Evolutionary conservation across 1,140 invertebrate species (phyloP).

Genomic region (Heliconius nattereri): DNA sequence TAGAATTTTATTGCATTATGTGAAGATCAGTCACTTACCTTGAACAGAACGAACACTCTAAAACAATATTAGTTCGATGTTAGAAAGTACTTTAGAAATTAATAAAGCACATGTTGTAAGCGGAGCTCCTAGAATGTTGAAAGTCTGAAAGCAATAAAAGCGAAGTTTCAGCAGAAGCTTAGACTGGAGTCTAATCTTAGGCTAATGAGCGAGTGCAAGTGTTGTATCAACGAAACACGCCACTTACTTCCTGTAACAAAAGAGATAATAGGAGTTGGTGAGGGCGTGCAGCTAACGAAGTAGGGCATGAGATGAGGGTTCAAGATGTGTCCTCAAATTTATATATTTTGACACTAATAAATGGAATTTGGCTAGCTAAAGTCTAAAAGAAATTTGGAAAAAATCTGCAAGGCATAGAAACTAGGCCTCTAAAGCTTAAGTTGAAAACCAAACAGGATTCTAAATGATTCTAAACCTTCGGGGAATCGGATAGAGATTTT

Average conservation of each 20-base stretch:
- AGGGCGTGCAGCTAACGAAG: constrained; percentile 69
- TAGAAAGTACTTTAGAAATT: constrained; percentile 34
- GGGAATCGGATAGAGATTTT: constrained; percentile 24
- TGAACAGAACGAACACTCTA: constrained; percentile 20
- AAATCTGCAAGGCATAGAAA: constrained; percentile 64
- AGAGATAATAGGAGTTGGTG: constrained; percentile 75
- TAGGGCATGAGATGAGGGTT: constrained; percentile 35
- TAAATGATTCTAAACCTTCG: constrained; percentile 51
- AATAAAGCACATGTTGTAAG: constrained; percentile 43
- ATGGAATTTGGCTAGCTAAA: constrained; percentile 45
- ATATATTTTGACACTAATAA: constrained; percentile 36
- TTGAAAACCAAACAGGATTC: constrained; percentile 63
- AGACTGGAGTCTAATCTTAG: constrained; percentile 67
- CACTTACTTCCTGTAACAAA: constrained; percentile 85
- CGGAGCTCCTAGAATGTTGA: constrained; percentile 50
- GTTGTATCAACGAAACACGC: constrained; percentile 75
- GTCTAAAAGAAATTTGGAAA: constrained; percentile 48
- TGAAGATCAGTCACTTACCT: constrained; percentile 29
- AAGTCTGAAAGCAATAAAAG: constrained; percentile 69
- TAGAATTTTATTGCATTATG: constrained; percentile 23
- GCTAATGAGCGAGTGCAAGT: constrained; percentile 72
- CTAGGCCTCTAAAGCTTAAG: constrained; percentile 68
- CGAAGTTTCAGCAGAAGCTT: constrained; percentile 67
- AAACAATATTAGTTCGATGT: constrained; percentile 30
- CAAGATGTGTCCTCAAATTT: constrained; percentile 37